These are phyloP conservation scores for Cremastobaeus sp. DNA, from an alignment of 2,888 invertebrate species.

Conservation along the genomic window DNA sequence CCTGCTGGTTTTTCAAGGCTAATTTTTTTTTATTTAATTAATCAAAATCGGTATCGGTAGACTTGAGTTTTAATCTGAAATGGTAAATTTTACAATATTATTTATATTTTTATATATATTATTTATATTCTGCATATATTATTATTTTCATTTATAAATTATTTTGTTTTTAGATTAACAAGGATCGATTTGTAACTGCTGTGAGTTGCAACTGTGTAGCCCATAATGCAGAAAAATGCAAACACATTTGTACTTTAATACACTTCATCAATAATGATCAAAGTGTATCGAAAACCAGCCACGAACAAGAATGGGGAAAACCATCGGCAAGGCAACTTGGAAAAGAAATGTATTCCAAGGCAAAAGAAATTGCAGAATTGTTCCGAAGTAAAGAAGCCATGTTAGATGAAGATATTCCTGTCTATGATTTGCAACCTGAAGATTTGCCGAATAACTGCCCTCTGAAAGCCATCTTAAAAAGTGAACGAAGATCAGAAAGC, in stretches of 20 bases:
- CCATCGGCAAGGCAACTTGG: constrained; percentile 48
- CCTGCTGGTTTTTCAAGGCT: too few species aligned
- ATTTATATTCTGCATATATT: too few species aligned
- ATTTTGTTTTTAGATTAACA: too few species aligned
- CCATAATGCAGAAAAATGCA: constrained; percentile 41
- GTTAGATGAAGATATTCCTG: neutral
- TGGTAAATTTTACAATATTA: too few species aligned
- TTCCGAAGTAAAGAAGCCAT: neutral
- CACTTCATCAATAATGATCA: constrained; percentile 44
- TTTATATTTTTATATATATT: too few species aligned
- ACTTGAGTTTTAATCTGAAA: too few species aligned
- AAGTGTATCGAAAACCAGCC: constrained; percentile 50
- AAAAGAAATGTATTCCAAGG: constrained; percentile 48
- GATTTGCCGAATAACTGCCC: neutral
- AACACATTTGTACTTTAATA: constrained; percentile 55
- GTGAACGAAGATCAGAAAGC: constrained; percentile 1
- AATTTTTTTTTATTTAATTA: constrained; percentile 1
- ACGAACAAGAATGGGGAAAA: constrained; percentile 59
- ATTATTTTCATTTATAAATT: too few species aligned
- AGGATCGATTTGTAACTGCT: too few species aligned
- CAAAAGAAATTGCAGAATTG: neutral
- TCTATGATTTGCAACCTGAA: neutral
- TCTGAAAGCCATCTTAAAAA: neutral
- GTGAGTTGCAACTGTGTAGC: constrained; percentile 44
- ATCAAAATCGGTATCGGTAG: constrained; percentile 37